Base-by-base conservation (phyloP, 2,797 vertebrate genomes). In the Semotilus atromaculatus region DNA sequence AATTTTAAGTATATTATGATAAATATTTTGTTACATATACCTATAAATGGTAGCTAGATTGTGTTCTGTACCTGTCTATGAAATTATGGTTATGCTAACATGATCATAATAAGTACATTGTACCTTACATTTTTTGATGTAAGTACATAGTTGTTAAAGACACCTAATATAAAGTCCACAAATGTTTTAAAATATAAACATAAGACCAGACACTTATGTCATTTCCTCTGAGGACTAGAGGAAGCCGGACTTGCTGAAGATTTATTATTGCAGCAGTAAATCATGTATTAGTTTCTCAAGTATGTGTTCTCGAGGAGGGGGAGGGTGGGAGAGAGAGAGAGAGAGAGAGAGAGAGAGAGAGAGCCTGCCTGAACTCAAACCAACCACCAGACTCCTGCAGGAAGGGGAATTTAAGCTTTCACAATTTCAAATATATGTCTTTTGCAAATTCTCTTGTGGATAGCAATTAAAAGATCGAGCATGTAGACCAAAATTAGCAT, bases 251-350 rank as follows among this genome's bases (percentile, higher is more conserved):
- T 88, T 91, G 90, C 62, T 82, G 89, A 87, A 92, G 94, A 95
- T 93, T 94, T 94, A 94, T 93, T 80, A 89, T 89, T 82, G 89
- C 91, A 90, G 80, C 91, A 86, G 90, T 95, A 94, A 94, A 95
- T 95, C 94, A 94, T 91, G 74, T 87, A 74, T 87, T 83, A 84
- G 77, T 64, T 45, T 83, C 60, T 26, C 10, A 43, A 58, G 84
- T 84, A 80, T 86, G 85, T 84, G 83, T 86, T 58, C 74, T 75
- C 8, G 29, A 68, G 53, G 86, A 60, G 75, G 66, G 78, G 55
- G 80, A 72, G 66, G 40, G 51, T 3, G 55, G 85, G 86, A 62
- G 90, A 86, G 89, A 85, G 91, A 89, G 91, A 90, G 91, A 68
- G 58, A 53, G 68, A 68, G 64, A 38, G 62, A 40, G 43, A 31